phyloP scores from a whole-genome alignment of 1,140 invertebrate species.

The Ceratitis capitata region DNA sequence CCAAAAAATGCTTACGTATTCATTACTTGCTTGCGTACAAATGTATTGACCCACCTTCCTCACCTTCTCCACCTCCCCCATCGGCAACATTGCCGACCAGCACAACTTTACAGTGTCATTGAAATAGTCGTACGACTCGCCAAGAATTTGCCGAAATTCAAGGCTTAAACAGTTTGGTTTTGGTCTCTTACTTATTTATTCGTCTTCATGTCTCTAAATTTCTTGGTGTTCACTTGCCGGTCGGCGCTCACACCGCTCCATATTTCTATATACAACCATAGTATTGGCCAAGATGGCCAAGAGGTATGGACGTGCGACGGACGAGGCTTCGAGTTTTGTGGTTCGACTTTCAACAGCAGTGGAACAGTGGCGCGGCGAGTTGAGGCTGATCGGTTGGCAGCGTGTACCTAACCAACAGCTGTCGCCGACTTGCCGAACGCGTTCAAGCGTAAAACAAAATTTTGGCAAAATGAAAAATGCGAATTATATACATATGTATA shows the following conservation, averaged over 20 bases:
- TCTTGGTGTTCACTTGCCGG: not conserved
- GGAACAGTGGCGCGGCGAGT: not conserved
- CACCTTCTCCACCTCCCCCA: not conserved
- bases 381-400: not conserved
- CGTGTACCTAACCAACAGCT: constrained; percentile 9
- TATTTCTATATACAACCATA: not conserved
- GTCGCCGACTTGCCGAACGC: not conserved
- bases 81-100: not conserved
- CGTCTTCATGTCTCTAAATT: not conserved
- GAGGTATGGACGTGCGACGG: not conserved
- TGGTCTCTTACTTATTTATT: not conserved
- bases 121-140: not conserved
- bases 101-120: not conserved
- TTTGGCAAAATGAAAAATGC: constrained; percentile 21
- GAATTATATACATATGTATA: not conserved
- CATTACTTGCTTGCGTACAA: not conserved
- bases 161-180: constrained; percentile 22
- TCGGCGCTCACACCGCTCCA: not conserved
- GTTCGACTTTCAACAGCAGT: not conserved
- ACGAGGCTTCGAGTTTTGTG: not conserved
- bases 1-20: constrained; percentile 2
- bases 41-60: not conserved
- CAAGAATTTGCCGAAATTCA: constrained; percentile 26
- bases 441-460: constrained; percentile 6
- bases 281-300: too few species aligned